Conservation (phyloP, 2,797 vertebrate species). For the Linurgus olivaceus region DNA sequence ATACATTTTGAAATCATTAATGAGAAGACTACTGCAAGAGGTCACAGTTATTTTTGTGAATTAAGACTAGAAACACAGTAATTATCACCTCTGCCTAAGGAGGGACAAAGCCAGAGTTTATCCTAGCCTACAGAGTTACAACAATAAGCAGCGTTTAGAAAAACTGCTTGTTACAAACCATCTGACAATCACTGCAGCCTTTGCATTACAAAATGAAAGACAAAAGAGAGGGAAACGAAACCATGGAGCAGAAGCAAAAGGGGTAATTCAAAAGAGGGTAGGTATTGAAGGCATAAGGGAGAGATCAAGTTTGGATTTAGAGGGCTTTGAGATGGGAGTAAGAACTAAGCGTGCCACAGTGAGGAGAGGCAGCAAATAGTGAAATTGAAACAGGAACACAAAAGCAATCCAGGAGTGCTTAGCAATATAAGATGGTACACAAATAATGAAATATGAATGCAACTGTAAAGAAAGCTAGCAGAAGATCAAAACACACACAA, state of each 20-base stretch:
- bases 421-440: not conserved
- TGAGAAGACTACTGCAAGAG: not conserved
- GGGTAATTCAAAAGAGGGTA: not conserved
- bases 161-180: not conserved
- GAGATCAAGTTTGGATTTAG: not conserved
- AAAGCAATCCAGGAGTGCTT: not conserved
- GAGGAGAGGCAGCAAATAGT: not conserved
- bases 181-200: not conserved
- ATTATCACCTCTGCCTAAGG: not conserved
- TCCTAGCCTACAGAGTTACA: not conserved
- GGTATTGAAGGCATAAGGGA: not conserved
- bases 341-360: not conserved
- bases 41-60: not conserved
- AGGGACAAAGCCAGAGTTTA: not conserved
- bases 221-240: not conserved
- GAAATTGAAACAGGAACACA: not conserved
- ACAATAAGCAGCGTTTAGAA: not conserved
- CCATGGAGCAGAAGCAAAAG: not conserved
- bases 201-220: not conserved
- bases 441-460: not conserved
- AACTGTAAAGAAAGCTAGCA: not conserved
- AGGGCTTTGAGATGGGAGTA: not conserved
- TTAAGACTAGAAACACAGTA: not conserved
- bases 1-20: not conserved
- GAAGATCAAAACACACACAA: not conserved